Base-by-base conservation (phyloP, 1,140 invertebrate species). In the Yoshiicerus persimilis region DNA sequence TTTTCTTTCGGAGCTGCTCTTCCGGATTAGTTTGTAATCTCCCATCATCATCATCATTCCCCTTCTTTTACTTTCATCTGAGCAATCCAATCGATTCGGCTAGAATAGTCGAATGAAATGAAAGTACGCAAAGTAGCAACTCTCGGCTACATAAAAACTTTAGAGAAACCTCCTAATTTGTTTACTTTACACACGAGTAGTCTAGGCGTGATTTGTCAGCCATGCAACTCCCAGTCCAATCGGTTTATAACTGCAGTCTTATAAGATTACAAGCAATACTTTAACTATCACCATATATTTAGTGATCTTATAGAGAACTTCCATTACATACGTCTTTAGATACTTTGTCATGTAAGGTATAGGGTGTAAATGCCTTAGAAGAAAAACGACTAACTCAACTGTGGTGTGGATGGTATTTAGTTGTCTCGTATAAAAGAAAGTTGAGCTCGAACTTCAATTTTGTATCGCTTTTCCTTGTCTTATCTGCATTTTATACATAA, bases 11-110 rank as follows among this genome's bases (percentile, higher is more conserved):
- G 75, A 80, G 75, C 83, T 84, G 38, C 30, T 84, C 83, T 56
- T 84, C 47, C 38, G 83, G 83, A 84, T 84, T 84, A 84, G 38
- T 84, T 84, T 84, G 83, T 84, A 84, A 84, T 84, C 83, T 84
- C 83, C 47, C 83, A 41, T 84, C 83, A 84, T 84, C 83, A 84
- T 47, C 83, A 47, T 56, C 83, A 84, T 41, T 84, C 83, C 47
- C 83, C 47, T 56, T 47, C 47, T 56, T 47, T 47, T 47, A 47
- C 38, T 41, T 47, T 56, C 38, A 47, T 30, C 30, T 47, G 38
- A 84, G 39, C 47, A 62, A 84, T 84, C 39, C 83, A 30, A 84
- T 84, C 83, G 83, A 84, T 84, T 47, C 32, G 10, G 27, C 20
- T 27, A 47, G 83, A 41, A 41, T 23, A 41, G 83, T 47, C n/a